Base-by-base conservation (phyloP, 2,888 invertebrate genomes). In the Cotesia congregata region DNA sequence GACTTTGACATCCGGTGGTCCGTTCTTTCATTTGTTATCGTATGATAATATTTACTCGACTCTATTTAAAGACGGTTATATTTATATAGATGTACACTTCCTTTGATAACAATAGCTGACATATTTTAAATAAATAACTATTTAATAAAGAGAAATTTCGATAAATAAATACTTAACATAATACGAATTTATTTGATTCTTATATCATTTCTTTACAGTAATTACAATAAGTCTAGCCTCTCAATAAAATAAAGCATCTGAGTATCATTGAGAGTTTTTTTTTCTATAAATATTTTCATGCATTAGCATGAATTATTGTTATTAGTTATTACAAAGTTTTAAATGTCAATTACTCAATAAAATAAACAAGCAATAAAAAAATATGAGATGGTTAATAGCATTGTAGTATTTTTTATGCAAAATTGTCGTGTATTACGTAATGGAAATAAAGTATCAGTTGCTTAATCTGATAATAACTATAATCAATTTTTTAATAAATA, bases 91-190 rank as follows among this genome's bases (percentile, higher is more conserved):
- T 15, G 15, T 62, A 62, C 9, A 17, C 62, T 62, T 62, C 62
- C 62, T 62, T 20, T 62, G 62, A 62, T 62, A 62, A 62, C 20
- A 62, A 62, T 62, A 9, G 50, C 50, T 50, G 50, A 50, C 50
- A 50, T 50, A 50, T 50, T 50, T 50, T 50, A 1, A 50, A 50
- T 50, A 12, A 50, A 50, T 50, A 50, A 12, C 9, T 50, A 4
- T 50, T 50, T 50, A 0, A 3, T 50, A 50, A 50, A 50, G 12
- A 50, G 50, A 50, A 50, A 50, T 50, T 50, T 50, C 12, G 4
- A 50, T 50, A 50, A 50, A 50, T 50, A 50, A 50, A 50, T 50
- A 50, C 7, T 7, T 7, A 7, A 4, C 7, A 50, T 50, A 50
- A 50, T 50, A 50, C 7, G 7, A 50, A 50, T 50, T 50, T 7